Percentiles rank a stretch among this genome's conserved stretches.
Conservation (phyloP, 2,888 invertebrate genomes). For the Polymixis flavicincta region DNA sequence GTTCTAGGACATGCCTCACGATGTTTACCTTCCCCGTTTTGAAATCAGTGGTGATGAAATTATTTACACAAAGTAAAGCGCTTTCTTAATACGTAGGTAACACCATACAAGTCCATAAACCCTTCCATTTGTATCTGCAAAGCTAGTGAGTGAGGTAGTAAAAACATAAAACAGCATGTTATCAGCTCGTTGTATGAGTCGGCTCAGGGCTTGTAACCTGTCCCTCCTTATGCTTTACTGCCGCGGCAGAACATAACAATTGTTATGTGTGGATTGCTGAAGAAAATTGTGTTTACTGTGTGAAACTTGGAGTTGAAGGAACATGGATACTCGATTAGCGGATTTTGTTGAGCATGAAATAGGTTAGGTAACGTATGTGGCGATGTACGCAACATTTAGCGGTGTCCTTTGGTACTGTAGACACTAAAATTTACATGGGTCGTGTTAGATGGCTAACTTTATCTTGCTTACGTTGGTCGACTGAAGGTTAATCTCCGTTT, state of each 20-base stretch:
- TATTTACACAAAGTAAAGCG: no score
- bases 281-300: slow-evolving; percentile 2
- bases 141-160: slow-evolving; percentile 9
- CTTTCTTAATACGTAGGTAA: background rate
- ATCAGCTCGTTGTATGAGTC: slow-evolving; percentile 43
- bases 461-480: background rate
- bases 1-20: no score
- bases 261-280: slow-evolving; percentile 20
- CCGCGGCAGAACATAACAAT: slow-evolving; percentile 16
- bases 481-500: no score
- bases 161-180: slow-evolving; percentile 41
- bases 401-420: background rate
- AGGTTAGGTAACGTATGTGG: background rate
- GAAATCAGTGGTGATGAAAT: no score
- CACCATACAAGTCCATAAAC: slow-evolving; percentile 7
- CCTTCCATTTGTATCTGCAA: slow-evolving; percentile 12
- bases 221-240: slow-evolving; percentile 27
- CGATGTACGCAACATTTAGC: background rate
- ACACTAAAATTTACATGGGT: background rate
- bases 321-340: slow-evolving; percentile 45
- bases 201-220: slow-evolving; percentile 29
- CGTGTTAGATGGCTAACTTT: background rate
- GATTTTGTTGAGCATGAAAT: slow-evolving; percentile 8
- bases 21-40: no score
- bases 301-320: background rate